These are phyloP conservation scores for Samia ricini DNA, from an alignment of 1,140 invertebrate species.

Conservation along the genomic window DNA sequence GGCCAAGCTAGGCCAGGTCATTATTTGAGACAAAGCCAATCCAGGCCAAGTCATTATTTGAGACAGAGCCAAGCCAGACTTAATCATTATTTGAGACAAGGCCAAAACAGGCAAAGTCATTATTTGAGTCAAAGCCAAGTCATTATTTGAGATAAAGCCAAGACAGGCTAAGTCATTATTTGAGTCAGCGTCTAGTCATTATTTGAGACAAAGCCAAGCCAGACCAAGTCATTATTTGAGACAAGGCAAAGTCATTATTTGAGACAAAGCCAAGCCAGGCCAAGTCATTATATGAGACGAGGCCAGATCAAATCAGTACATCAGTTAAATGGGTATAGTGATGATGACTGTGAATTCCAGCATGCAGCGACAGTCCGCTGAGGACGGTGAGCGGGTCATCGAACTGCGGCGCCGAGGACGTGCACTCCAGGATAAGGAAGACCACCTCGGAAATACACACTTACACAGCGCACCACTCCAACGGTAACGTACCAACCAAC, in stretches of 20 bases:
- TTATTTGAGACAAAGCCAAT: background rate
- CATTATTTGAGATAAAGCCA: background rate
- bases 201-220: too few species aligned
- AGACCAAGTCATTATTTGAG: background rate
- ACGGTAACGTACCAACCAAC: constrained; percentile 31
- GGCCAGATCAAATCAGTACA: background rate
- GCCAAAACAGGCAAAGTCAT: background rate
- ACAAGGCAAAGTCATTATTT: background rate
- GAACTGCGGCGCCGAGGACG: constrained; percentile 85
- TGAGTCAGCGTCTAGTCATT: background rate
- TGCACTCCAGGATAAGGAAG: constrained; percentile 90
- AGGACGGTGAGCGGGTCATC: constrained; percentile 32
- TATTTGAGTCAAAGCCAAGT: background rate
- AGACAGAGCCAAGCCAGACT: background rate
- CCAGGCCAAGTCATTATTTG: background rate
- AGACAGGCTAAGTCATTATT: background rate
- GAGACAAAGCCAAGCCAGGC: too few species aligned
- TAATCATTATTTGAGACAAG: background rate
- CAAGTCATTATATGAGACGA: too few species aligned
- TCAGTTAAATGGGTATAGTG: background rate
- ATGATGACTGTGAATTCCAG: constrained; percentile 23
- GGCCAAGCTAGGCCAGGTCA: background rate
- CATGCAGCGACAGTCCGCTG: constrained; percentile 68
- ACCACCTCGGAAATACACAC: constrained; percentile 93
- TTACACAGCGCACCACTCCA: constrained; percentile 65